Evolutionary conservation across 53 echinoderm and acorn worm genomes (phyloP).

Genomic region (Stichopus horrens): DNA sequence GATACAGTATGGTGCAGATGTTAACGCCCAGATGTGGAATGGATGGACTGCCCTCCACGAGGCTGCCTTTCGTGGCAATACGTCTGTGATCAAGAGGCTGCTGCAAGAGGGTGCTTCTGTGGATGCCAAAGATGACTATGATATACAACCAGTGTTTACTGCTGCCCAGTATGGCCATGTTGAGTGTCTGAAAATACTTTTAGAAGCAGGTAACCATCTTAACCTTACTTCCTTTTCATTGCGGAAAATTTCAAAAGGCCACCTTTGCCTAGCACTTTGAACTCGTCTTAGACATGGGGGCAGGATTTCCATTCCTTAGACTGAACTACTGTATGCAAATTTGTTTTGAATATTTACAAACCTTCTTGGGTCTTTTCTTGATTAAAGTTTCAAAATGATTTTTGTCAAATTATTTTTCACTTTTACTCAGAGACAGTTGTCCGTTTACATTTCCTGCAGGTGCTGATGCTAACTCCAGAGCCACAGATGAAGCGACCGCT

Average conservation of each 20-base stretch:
- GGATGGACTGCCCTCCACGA: slow-evolving; percentile 83
- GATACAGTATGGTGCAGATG: slow-evolving; percentile 50
- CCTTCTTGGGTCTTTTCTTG: too few species aligned
- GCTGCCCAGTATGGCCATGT: slow-evolving; percentile 79
- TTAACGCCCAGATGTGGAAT: slow-evolving; percentile 62
- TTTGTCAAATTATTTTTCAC: too few species aligned
- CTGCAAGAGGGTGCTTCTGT: slow-evolving; percentile 61
- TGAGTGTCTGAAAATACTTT: slow-evolving; percentile 66
- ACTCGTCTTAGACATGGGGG: too few species aligned
- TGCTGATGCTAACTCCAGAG: slow-evolving; percentile 64
- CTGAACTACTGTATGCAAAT: too few species aligned
- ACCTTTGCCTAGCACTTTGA: too few species aligned
- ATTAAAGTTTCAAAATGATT: too few species aligned
- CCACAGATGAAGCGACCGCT: slow-evolving; percentile 79
- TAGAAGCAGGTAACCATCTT: slow-evolving; percentile 65
- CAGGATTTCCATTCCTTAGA: too few species aligned
- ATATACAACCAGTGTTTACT: slow-evolving; percentile 72
- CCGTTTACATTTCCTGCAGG: slow-evolving; percentile 43
- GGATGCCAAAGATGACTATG: slow-evolving; percentile 63
- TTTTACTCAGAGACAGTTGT: too few species aligned
- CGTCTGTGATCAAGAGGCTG: slow-evolving; percentile 48
- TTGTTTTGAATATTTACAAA: too few species aligned
- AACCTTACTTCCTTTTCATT: neutral
- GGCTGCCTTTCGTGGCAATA: slow-evolving; percentile 64
- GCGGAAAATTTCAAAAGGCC: too few species aligned